These are phyloP conservation scores for Drosophila fungiperda DNA, from an alignment of 2,888 invertebrate species.

Conservation along the genomic window DNA sequence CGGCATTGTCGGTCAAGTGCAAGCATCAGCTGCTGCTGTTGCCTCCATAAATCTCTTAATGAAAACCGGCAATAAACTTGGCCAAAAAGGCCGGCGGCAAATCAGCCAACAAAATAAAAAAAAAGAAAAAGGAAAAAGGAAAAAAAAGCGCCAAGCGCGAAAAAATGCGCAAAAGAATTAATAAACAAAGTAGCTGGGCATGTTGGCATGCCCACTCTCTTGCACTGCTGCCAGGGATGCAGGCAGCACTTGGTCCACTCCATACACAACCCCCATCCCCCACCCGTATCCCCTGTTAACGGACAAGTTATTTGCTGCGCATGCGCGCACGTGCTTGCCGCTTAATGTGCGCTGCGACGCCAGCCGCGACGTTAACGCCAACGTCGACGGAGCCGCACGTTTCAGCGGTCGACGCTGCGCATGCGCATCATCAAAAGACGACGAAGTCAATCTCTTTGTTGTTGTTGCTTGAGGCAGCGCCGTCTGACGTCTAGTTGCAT, in stretches of 20 bases:
- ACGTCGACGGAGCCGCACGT: conserved; percentile 65
- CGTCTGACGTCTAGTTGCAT: conserved; percentile 51
- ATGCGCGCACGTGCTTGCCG: conserved; percentile 79
- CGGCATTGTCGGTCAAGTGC: conserved; percentile 74
- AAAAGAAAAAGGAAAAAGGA: not conserved
- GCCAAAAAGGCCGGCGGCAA: conserved; percentile 68
- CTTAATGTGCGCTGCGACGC: conserved; percentile 63
- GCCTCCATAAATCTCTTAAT: conserved; percentile 80
- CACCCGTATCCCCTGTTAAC: not conserved
- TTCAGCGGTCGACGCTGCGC: conserved; percentile 60
- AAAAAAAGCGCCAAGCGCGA: conserved; percentile 64
- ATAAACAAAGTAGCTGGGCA: conserved; percentile 79
- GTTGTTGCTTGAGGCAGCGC: conserved; percentile 20
- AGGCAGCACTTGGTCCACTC: conserved; percentile 40
- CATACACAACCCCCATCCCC: not conserved
- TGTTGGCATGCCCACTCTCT: conserved; percentile 65
- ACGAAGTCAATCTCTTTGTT: conserved; percentile 18
- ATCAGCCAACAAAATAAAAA: conserved; percentile 33
- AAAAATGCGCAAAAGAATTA: conserved; percentile 81
- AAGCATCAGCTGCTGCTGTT: conserved; percentile 46
- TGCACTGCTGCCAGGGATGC: conserved; percentile 29
- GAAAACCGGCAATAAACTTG: conserved; percentile 80
- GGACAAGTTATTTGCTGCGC: conserved; percentile 76
- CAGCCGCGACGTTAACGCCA: conserved; percentile 29
- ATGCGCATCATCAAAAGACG: conserved; percentile 69